Percentiles rank a stretch among this genome's conserved stretches.
These are phyloP conservation scores for Lepidotrigona ventralis DNA, from an alignment of 1,140 invertebrate species.

Conservation along the genomic window DNA sequence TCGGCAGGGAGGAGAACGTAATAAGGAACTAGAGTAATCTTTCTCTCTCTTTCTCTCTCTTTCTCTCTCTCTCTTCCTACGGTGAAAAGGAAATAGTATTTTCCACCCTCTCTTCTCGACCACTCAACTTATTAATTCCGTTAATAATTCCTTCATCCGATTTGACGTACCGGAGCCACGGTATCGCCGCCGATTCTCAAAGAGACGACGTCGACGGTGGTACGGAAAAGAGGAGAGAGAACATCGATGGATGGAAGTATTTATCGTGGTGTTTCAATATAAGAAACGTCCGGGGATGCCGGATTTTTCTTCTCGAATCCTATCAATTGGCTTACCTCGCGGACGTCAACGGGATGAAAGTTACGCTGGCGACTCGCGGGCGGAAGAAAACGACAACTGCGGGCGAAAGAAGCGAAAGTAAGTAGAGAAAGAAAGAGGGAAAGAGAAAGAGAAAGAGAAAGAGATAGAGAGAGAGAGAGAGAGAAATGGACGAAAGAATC, in stretches of 20 bases:
- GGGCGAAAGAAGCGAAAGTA: too few species aligned
- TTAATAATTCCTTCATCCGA: slow-evolving; percentile 65
- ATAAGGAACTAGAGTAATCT: slow-evolving; percentile 59
- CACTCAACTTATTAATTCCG: slow-evolving; percentile 66
- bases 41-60: background rate
- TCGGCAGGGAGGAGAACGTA: slow-evolving; percentile 55
- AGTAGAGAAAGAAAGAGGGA: too few species aligned
- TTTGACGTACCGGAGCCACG: slow-evolving; percentile 52
- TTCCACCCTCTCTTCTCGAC: slow-evolving; percentile 38
- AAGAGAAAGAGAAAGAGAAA: background rate
- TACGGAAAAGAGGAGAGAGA: background rate
- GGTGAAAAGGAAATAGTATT: slow-evolving; percentile 56
- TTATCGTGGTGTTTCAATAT: slow-evolving; percentile 14
- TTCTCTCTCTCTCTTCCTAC: slow-evolving; percentile 26
- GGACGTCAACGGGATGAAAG: background rate
- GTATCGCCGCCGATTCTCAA: slow-evolving; percentile 46
- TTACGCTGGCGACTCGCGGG: background rate
- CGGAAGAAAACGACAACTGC: background rate
- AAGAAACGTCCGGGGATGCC: background rate
- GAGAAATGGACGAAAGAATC: background rate
- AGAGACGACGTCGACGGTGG: slow-evolving; percentile 13
- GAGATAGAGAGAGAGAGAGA: background rate
- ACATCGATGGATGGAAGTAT: slow-evolving; percentile 23
- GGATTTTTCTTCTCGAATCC: background rate
- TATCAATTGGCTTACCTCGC: background rate